Conservation (phyloP, 2,113 vertebrate genomes). For the Triplophysa siluroides region DNA sequence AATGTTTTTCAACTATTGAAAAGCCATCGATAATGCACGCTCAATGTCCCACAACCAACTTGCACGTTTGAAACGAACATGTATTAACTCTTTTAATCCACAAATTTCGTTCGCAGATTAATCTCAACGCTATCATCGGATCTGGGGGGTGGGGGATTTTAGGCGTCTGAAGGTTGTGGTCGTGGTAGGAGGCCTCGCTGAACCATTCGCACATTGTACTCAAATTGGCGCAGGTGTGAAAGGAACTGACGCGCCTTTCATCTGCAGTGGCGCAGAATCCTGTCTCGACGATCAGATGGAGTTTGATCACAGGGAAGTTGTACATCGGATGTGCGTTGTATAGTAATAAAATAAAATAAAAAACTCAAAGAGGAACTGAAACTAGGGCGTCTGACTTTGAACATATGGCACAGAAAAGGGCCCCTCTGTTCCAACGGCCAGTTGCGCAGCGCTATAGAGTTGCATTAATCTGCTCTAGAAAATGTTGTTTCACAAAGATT, state of each 20-base stretch:
- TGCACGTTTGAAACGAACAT: not conserved
- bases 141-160: slow-evolving; percentile 8
- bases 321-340: slow-evolving; percentile 41
- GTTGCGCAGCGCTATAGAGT: not conserved
- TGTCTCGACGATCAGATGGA: not conserved
- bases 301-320: slow-evolving; percentile 37
- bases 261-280: slow-evolving; percentile 35
- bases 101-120: slow-evolving; percentile 14
- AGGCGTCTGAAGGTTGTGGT: slow-evolving; percentile 9
- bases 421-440: slow-evolving; percentile 24
- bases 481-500: no score
- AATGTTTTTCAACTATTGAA: no score
- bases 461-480: not conserved
- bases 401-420: slow-evolving; percentile 45
- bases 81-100: slow-evolving; percentile 45
- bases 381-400: slow-evolving; percentile 34
- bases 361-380: not conserved
- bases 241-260: slow-evolving; percentile 35
- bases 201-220: slow-evolving; percentile 44
- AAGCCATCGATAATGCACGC: not conserved
- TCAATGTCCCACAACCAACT: not conserved
- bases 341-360: slow-evolving; percentile 26
- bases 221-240: slow-evolving; percentile 53
- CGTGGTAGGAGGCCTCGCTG: slow-evolving; percentile 29
- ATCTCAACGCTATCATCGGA: slow-evolving; percentile 1